These are phyloP conservation scores for Diploptera punctata DNA, from an alignment of 2,888 invertebrate genomes.

Conservation along the genomic window DNA sequence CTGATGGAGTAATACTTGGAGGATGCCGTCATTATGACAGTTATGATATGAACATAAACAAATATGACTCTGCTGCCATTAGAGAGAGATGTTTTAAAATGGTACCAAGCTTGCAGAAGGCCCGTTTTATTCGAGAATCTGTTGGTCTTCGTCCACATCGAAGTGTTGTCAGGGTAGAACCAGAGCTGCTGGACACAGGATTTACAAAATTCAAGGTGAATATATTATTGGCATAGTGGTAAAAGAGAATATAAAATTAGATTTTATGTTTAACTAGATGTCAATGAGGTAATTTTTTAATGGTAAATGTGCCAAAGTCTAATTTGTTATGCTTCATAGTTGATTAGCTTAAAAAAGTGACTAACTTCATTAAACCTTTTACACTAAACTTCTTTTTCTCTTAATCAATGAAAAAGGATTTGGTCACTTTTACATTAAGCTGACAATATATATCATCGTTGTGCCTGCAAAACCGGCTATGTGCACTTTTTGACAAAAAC, in stretches of 20 bases:
- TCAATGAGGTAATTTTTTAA: background rate
- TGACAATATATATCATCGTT: no score
- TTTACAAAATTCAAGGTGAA: conserved; percentile 38
- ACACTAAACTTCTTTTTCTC: no score
- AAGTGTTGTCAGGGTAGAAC: conserved; percentile 71
- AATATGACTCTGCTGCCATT: conserved; percentile 77
- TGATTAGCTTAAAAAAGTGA: no score
- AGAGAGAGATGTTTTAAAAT: conserved; percentile 78
- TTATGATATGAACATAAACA: conserved; percentile 69
- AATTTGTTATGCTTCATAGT: no score
- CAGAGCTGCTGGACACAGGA: conserved; percentile 57
- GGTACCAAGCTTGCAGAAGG: conserved; percentile 68
- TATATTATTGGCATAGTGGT: background rate
- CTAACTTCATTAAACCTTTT: no score
- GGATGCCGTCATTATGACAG: conserved; percentile 86
- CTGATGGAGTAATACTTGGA: conserved; percentile 81
- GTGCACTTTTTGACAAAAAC: no score
- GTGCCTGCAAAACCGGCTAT: no score
- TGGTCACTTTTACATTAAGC: no score
- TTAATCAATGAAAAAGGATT: no score
- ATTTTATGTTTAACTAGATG: background rate
- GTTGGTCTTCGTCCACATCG: conserved; percentile 88
- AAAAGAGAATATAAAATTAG: background rate
- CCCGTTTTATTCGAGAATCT: conserved; percentile 65
- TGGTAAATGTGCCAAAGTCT: background rate